Evolutionary conservation across 2,797 vertebrate species (phyloP), one percentile per base, ranked within the genome.

Genomic region (Phataginus tetradactyla): DNA sequence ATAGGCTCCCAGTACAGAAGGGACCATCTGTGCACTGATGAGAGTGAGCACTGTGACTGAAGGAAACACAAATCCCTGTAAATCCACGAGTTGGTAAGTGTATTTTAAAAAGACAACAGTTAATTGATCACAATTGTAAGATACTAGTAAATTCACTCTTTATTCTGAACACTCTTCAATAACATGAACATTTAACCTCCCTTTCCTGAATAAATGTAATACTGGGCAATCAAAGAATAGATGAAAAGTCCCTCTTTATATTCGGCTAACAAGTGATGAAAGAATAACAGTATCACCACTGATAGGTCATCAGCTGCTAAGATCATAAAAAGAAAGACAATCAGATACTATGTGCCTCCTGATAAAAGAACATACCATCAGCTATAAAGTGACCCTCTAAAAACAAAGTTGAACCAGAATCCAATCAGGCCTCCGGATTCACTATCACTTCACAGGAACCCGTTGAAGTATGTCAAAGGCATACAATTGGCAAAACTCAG

Each of bases 101-200:
- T 63, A 59, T 32, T 78, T 90, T 61, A 32, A 34, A 93, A 74
- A 61, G 20, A 55, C 9, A 75, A 72, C 42, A 63, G 15, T 49
- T 42, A 80, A 45, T 6, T 89, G 10, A 27, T 74, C 68, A 68
- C 23, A 37, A 68, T 12, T 90, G 42, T 55, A 91, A 37, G 21
- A 84, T 37, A 59, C 11, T 29, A 83, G 45, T 42, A 68, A 81
- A 87, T 3, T 42, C 23, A 63, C 9, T 42, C 53, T 77, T 78
- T 68, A 71, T 84, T 96, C 42, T 87, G 55, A 91, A 94, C 32
- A 42, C 20, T 88, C 29, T 57, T 83, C 59, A 69, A 53, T 64
- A 81, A 72, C 61, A 75, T 37, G 61, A 51, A n/a, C 7, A n/a
- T 69, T 91, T 87, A 83, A n/a, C 15, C 25, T 92, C 45, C 11